Conservation (phyloP, 2,113 vertebrate species). For the Stigmatopora argus region DNA sequence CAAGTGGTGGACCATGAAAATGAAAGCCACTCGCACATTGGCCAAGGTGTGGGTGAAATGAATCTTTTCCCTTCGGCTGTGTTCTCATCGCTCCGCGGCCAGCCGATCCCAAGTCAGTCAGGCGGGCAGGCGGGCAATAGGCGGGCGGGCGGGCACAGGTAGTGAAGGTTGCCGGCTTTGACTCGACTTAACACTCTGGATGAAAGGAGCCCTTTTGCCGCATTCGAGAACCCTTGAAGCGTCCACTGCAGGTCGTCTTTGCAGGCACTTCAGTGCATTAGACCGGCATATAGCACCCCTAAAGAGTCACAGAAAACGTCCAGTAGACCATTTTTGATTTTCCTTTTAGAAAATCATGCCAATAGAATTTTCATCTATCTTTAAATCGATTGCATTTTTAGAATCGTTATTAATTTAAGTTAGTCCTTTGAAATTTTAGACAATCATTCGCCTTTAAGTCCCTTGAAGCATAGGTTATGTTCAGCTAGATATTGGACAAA, state of each 20-base stretch:
- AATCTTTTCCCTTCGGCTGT: slow-evolving; percentile 4
- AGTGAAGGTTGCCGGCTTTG: slow-evolving; percentile 2
- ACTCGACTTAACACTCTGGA: not conserved
- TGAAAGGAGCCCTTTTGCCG: not conserved
- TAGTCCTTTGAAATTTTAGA: too few species aligned
- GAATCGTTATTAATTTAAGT: too few species aligned
- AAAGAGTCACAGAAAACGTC: not conserved
- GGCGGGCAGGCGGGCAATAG: not conserved
- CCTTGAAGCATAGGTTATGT: too few species aligned
- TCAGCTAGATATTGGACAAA: too few species aligned
- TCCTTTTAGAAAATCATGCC: not conserved
- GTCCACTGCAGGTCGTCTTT: not conserved
- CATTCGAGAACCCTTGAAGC: not conserved
- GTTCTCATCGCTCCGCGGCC: slow-evolving; percentile 3
- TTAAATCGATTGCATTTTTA: too few species aligned
- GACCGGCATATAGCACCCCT: not conserved
- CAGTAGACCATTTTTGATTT: not conserved
- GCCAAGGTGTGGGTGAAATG: slow-evolving; percentile 3
- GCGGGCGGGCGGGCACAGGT: not conserved
- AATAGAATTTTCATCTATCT: too few species aligned
- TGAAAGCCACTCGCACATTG: not conserved
- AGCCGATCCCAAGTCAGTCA: slow-evolving; percentile 1
- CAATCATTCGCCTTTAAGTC: too few species aligned
- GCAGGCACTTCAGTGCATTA: not conserved
- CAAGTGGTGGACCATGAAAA: slow-evolving; percentile 7